These are phyloP conservation scores for Drosophila algonquin DNA, from an alignment of 2,888 invertebrate genomes.

Conservation along the genomic window DNA sequence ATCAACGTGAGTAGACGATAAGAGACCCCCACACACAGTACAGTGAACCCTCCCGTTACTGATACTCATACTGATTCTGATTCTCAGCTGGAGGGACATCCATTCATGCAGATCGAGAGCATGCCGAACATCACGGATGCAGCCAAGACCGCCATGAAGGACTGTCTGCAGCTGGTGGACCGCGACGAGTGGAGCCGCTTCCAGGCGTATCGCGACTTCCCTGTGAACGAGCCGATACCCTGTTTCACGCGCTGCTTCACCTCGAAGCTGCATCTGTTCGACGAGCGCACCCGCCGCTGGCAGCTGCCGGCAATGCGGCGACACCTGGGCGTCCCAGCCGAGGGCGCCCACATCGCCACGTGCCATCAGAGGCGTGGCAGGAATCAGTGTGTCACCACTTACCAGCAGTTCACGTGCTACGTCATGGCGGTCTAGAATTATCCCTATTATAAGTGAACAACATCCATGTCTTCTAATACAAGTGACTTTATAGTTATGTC, in stretches of 20 bases:
- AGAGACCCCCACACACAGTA: slow-evolving; percentile 1
- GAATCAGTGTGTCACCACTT: slow-evolving; percentile 57
- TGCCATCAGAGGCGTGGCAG: slow-evolving; percentile 55
- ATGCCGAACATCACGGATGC: slow-evolving; percentile 60
- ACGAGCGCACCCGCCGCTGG: slow-evolving; percentile 70
- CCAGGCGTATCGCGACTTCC: slow-evolving; percentile 58
- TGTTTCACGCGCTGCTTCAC: slow-evolving; percentile 78
- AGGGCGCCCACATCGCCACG: slow-evolving; percentile 30
- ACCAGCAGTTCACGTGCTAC: slow-evolving; percentile 76
- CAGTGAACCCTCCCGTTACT: slow-evolving; percentile 44
- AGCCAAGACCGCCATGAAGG: slow-evolving; percentile 76
- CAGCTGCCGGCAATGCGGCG: slow-evolving; percentile 60
- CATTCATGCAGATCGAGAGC: slow-evolving; percentile 76
- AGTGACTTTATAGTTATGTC: slow-evolving; percentile 7
- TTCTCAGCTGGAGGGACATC: slow-evolving; percentile 76
- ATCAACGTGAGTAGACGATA: slow-evolving; percentile 70
- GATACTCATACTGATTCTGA: not conserved
- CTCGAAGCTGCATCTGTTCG: slow-evolving; percentile 68
- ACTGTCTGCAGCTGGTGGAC: slow-evolving; percentile 70
- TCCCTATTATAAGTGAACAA: not conserved
- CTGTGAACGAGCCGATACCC: slow-evolving; percentile 76
- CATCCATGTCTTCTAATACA: not conserved
- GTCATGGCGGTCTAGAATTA: slow-evolving; percentile 50
- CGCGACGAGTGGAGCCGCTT: slow-evolving; percentile 70
- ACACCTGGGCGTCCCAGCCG: slow-evolving; percentile 63